A percentile compares a stretch with the other conserved stretches of the same genome.
phyloP scores from a whole-genome alignment of 2,888 invertebrate genomes.

The Ophion slaviceki region DNA sequence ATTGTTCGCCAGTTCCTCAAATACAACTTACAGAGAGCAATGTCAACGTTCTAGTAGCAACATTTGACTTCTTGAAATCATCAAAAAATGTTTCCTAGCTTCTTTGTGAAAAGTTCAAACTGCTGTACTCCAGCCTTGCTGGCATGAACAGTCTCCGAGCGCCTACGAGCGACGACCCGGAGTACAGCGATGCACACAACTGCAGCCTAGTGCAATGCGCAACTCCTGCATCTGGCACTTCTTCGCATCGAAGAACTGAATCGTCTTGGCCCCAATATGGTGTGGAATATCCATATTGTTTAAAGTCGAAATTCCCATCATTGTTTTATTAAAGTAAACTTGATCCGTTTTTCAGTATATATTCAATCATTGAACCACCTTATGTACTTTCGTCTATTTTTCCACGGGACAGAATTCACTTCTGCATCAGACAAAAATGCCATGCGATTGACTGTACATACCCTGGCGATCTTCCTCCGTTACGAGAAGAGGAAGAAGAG shows the following conservation, averaged over 20 bases:
- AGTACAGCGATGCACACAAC: constrained; percentile 49
- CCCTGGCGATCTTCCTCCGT: constrained; percentile 39
- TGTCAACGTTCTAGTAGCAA: background rate
- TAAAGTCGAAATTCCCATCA: background rate
- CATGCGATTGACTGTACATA: constrained; percentile 43
- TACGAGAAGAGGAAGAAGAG: constrained; percentile 50
- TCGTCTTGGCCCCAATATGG: background rate
- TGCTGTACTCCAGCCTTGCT: background rate
- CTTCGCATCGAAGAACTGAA: background rate
- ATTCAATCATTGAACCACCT: background rate
- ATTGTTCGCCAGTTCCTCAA: no score
- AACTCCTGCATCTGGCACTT: background rate
- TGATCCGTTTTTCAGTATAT: background rate
- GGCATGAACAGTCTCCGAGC: background rate
- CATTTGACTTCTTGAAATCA: background rate
- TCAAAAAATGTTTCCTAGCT: background rate
- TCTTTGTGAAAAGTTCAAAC: background rate
- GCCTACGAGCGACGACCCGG: constrained; percentile 52
- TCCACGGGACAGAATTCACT: constrained; percentile 36
- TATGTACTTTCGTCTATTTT: constrained; percentile 17
- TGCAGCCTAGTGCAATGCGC: constrained; percentile 59
- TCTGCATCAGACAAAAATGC: constrained; percentile 10
- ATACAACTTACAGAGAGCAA: background rate
- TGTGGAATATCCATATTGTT: background rate
- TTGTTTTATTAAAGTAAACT: background rate